Evolutionary conservation across 2,888 invertebrate species (phyloP), one percentile per base, ranked within the genome.

Genomic region (Xylota sylvarum): DNA sequence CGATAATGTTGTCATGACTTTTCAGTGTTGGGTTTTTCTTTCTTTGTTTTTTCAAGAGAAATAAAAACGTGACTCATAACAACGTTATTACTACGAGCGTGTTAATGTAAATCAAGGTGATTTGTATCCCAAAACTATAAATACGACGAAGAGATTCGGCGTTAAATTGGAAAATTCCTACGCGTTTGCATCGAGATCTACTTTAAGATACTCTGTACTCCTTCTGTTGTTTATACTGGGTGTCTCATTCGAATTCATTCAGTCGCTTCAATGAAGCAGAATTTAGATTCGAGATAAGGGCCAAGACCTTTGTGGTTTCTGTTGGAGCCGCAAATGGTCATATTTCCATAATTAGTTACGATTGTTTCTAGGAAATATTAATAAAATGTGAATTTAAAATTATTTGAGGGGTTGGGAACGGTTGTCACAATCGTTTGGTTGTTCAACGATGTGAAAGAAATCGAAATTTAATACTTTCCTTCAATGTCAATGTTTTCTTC

Each of bases 101-200:
- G 69, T 64, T 14, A 65, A 73, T 83, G 79, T 72, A 60, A 83
- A 73, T 79, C 58, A 73, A 83, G 43, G 35, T 70, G 50, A 77
- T 70, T 82, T 77, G 70, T 64, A 50, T 40, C 67, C 40, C 37
- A 37, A 37, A 55, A 52, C n/a, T 46, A 46, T 27, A 55, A 32
- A 23, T 19, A 23, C n/a, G 1, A 2, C 9, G 17, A 50, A 19
- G 4, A 48, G 30, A 48, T 65, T 65, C 48, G 48, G 48, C 23
- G 46, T 23, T n/a, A 37, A 64, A 19, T 10, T 50, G 37, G n/a
- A 58, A 56, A 80, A 73, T 72, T 80, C 65, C 62, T 82, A 9
- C 32, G 76, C 56, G 62, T 56, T 73, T 70, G 67, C n/a, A 27
- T 60, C 32, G 7, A 69, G 81, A 81, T 81, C 74, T 50, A 64